Percentiles rank a stretch among this genome's conserved stretches.
phyloP scores from a whole-genome alignment of 2,113 vertebrate genomes.

The Elanus axillaris region DNA sequence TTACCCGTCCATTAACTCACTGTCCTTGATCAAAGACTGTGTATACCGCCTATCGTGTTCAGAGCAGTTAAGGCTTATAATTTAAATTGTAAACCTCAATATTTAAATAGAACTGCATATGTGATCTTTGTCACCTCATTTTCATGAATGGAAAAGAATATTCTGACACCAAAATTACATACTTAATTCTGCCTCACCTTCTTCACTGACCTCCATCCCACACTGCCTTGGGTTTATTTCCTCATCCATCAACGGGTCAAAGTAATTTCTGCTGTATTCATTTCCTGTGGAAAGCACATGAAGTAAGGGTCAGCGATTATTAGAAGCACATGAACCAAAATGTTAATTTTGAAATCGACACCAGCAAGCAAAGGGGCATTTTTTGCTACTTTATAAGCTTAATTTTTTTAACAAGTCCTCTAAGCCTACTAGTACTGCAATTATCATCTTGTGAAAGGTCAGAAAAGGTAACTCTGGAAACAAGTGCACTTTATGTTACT shows the following conservation, averaged over 20 bases:
- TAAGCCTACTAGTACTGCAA: slow-evolving; percentile 87
- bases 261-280: slow-evolving; percentile 92
- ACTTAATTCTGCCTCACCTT: slow-evolving; percentile 99
- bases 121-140: slow-evolving; percentile 85
- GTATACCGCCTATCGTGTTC: neutral
- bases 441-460: slow-evolving; percentile 95
- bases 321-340: slow-evolving; percentile 98
- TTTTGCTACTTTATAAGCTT: slow-evolving; percentile 86
- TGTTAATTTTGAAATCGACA: slow-evolving; percentile 98
- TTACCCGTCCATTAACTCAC: slow-evolving; percentile 15
- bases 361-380: slow-evolving; percentile 77
- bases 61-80: slow-evolving; percentile 54
- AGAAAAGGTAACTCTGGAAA: slow-evolving; percentile 90
- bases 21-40: slow-evolving; percentile 70
- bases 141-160: slow-evolving; percentile 95
- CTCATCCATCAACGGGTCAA: slow-evolving; percentile 88
- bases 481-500: slow-evolving; percentile 88
- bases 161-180: slow-evolving; percentile 94
- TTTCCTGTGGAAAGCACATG: slow-evolving; percentile 94
- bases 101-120: slow-evolving; percentile 70
- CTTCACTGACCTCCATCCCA: slow-evolving; percentile 83
- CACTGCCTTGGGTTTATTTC: slow-evolving; percentile 91
- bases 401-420: slow-evolving; percentile 77
- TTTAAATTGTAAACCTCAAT: slow-evolving; percentile 73
- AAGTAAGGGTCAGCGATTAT: slow-evolving; percentile 94